Evolutionary conservation across 2,113 vertebrate genomes (phyloP).

Genomic region (Boulengeromyrus knoepffleri): DNA sequence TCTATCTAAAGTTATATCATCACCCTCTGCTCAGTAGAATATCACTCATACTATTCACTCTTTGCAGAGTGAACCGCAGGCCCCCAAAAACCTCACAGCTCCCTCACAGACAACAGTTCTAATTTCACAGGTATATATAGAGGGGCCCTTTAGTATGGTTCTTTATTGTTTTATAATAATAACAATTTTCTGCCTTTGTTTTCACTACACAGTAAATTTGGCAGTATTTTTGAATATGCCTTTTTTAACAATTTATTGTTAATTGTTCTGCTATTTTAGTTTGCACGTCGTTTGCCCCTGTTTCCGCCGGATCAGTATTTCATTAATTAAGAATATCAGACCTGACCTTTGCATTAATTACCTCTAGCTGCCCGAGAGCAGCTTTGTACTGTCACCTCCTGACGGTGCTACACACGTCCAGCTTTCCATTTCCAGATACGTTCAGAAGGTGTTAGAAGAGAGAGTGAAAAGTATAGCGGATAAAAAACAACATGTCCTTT

Average conservation of each 20-base stretch:
- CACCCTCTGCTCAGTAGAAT: not conserved
- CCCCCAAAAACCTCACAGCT: not conserved
- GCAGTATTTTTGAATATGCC: not conserved
- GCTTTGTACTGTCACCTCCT: not conserved
- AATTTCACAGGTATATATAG: not conserved
- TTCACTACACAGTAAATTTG: not conserved
- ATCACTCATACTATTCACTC: not conserved
- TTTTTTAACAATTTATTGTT: not conserved
- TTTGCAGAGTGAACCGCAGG: not conserved
- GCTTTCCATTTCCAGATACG: not conserved
- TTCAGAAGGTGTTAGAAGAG: not conserved
- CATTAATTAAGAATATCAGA: not conserved
- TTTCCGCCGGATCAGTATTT: not conserved
- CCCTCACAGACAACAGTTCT: not conserved
- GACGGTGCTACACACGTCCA: not conserved
- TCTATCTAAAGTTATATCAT: not conserved
- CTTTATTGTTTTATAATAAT: not conserved
- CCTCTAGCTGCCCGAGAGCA: not conserved
- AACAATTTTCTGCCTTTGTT: not conserved
- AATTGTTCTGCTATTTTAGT: not conserved
- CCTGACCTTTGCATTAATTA: conserved; percentile 6
- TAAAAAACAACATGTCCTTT: not conserved
- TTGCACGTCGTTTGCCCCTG: not conserved
- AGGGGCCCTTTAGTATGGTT: not conserved
- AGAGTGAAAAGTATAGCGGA: not conserved